Conservation (phyloP, 1,140 invertebrate species). For the Solenopsis invicta region DNA sequence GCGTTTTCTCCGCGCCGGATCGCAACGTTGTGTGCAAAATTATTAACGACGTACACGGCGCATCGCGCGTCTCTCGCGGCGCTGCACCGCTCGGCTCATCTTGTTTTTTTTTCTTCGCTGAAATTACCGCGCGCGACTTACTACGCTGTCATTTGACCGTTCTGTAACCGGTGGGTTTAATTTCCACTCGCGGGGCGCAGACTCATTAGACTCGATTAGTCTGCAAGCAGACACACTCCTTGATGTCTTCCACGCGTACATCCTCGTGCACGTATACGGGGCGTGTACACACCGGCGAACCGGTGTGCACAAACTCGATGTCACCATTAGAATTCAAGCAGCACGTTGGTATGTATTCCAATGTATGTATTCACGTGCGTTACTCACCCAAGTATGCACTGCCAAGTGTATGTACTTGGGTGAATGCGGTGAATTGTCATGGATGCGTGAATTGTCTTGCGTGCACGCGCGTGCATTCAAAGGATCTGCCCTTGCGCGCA, state of each 20-base stretch:
- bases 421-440: constrained; percentile 45
- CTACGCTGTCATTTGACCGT: constrained; percentile 66
- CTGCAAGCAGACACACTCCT: constrained; percentile 70
- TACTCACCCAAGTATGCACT: constrained; percentile 40
- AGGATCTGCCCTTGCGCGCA: background rate
- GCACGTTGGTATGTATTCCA: constrained; percentile 53
- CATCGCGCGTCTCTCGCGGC: background rate
- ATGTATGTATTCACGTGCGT: constrained; percentile 53
- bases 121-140: constrained; percentile 29
- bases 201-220: constrained; percentile 82
- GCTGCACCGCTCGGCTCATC: background rate
- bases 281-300: constrained; percentile 11
- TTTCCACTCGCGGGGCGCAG: constrained; percentile 74
- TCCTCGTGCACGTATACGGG: background rate
- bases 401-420: constrained; percentile 31
- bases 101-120: constrained; percentile 19
- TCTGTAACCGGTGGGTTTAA: constrained; percentile 76
- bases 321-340: constrained; percentile 72
- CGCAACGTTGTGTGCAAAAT: background rate
- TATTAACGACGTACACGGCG: constrained; percentile 27
- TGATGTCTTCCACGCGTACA: constrained; percentile 62
- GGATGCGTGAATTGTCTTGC: constrained; percentile 21
- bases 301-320: constrained; percentile 66
- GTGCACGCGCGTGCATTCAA: constrained; percentile 27
- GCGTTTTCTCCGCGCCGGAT: background rate